A percentile compares a stretch with the other conserved stretches of the same genome.
Conservation (phyloP, 2,888 invertebrate species). For the Cryptosula pallasiana region DNA sequence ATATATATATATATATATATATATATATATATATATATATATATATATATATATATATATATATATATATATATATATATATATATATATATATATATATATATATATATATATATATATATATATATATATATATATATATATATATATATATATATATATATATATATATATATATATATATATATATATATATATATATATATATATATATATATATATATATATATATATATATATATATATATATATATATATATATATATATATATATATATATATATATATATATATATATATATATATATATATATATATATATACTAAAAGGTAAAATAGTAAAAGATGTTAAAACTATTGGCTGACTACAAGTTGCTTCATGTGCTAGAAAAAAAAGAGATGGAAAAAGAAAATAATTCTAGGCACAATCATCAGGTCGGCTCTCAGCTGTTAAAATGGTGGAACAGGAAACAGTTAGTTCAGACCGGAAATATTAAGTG, state of each 20-base stretch:
- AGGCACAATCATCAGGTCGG: too few species aligned
- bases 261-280: background rate
- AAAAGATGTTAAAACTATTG: too few species aligned
- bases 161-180: background rate
- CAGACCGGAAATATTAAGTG: too few species aligned
- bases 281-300: background rate
- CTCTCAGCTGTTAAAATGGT: too few species aligned
- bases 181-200: background rate
- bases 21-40: constrained; percentile 2
- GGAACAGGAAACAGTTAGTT: too few species aligned
- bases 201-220: background rate
- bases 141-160: background rate
- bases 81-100: background rate
- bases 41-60: constrained; percentile 2
- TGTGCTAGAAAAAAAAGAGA: too few species aligned
- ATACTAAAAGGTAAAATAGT: too few species aligned
- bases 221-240: background rate
- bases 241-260: background rate
- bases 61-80: constrained; percentile 2
- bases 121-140: background rate
- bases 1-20: constrained; percentile 2
- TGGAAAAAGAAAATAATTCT: too few species aligned
- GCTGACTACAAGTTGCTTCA: too few species aligned
- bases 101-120: background rate
- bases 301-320: background rate